Percentiles rank a stretch among this genome's conserved stretches.
Evolutionary conservation across 2,113 vertebrate species (phyloP).

Genomic region (Ptilorrhoa leucosticta): DNA sequence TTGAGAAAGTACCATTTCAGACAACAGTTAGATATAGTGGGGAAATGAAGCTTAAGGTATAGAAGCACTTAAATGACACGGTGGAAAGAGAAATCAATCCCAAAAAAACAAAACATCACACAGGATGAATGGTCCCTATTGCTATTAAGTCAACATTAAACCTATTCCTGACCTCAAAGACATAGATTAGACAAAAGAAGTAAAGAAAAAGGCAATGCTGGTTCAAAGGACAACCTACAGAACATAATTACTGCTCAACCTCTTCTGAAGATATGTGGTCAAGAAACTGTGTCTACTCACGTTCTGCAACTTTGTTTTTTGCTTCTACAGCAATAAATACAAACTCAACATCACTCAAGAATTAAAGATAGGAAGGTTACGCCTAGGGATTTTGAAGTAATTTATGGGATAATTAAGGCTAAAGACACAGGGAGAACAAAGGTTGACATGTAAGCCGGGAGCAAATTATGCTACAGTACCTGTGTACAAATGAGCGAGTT

Average conservation of each 20-base stretch:
- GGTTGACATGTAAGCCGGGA: not conserved
- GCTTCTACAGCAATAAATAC: constrained; percentile 40
- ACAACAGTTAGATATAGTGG: not conserved
- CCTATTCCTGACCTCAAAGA: not conserved
- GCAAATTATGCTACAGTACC: not conserved
- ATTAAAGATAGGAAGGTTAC: not conserved
- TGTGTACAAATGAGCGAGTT: not conserved
- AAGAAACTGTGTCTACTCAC: constrained; percentile 9
- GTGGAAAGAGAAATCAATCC: not conserved
- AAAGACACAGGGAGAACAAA: not conserved
- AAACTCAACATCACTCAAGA: not conserved
- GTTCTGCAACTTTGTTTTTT: not conserved
- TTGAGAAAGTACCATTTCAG: not conserved
- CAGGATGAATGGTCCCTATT: not conserved
- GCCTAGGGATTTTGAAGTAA: not conserved
- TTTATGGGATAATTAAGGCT: constrained; percentile 26
- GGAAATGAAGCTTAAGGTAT: not conserved
- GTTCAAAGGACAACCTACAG: not conserved
- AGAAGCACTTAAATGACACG: not conserved
- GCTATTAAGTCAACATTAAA: not conserved
- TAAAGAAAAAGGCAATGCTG: not conserved
- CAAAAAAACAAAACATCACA: not conserved
- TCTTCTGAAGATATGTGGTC: not conserved
- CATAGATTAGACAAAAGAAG: not conserved
- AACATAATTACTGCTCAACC: not conserved